Conservation (phyloP, 2,113 vertebrate species). For the Apteryx mantelli region DNA sequence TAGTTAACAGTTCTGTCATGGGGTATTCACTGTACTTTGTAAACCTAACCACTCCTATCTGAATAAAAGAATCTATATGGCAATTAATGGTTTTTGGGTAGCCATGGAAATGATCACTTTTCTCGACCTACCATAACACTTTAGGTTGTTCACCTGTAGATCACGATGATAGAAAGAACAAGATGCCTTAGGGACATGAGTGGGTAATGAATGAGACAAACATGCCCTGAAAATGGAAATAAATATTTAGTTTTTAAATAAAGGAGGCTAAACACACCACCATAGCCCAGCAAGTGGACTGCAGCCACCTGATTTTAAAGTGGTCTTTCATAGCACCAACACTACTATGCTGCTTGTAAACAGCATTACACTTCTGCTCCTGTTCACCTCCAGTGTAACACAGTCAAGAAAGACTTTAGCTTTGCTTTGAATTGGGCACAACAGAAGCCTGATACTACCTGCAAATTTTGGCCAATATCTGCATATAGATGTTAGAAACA, state of each 20-base stretch:
- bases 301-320: not conserved
- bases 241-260: not conserved
- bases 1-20: not conserved
- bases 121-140: not conserved
- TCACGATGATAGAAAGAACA: not conserved
- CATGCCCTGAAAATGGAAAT: not conserved
- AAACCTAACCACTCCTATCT: not conserved
- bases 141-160: not conserved
- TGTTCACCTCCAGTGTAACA: not conserved
- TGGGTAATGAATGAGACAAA: not conserved
- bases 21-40: not conserved
- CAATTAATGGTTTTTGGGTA: slow-evolving; percentile 16
- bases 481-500: not conserved
- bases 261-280: not conserved
- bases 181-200: not conserved
- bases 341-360: not conserved
- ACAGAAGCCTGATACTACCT: not conserved
- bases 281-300: not conserved
- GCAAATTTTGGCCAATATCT: not conserved
- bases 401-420: not conserved
- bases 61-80: not conserved
- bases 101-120: not conserved
- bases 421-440: not conserved
- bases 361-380: not conserved
- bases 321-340: not conserved